Percentiles rank a stretch among this genome's conserved stretches.
phyloP scores from a whole-genome alignment of 2,113 vertebrate species.

The Origma solitaria region DNA sequence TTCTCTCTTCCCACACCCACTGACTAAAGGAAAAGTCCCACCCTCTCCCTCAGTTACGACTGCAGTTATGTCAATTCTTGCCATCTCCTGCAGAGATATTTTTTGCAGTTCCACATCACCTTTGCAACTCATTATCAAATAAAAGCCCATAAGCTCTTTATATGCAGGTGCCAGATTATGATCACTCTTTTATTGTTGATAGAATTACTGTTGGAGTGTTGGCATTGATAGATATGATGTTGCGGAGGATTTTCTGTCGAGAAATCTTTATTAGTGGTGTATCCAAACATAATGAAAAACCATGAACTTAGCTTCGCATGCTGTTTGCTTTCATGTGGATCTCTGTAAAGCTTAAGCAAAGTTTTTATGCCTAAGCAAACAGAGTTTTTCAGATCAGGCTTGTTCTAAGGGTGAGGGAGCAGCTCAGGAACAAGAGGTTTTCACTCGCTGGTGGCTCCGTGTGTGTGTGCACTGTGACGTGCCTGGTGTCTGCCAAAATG shows the following conservation, averaged over 20 bases:
- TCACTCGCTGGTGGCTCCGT: background rate
- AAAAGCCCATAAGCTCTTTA: slow-evolving; percentile 34
- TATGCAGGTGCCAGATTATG: slow-evolving; percentile 3
- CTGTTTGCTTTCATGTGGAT: slow-evolving; percentile 37
- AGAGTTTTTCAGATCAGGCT: background rate
- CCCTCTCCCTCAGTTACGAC: background rate
- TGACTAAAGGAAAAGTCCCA: background rate
- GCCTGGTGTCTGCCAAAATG: background rate
- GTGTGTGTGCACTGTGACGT: background rate
- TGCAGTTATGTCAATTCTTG: background rate
- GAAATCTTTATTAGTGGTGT: slow-evolving; percentile 44
- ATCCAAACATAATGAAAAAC: slow-evolving; percentile 35
- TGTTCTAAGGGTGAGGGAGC: background rate
- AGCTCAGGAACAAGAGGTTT: background rate
- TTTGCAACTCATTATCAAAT: slow-evolving; percentile 13
- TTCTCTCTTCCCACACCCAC: background rate
- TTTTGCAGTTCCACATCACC: background rate
- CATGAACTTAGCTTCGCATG: background rate
- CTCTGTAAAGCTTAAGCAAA: background rate
- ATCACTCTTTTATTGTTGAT: slow-evolving; percentile 21
- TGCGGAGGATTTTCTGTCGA: slow-evolving; percentile 12
- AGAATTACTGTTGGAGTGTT: slow-evolving; percentile 16
- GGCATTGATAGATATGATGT: background rate
- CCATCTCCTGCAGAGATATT: background rate
- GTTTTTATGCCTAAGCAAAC: background rate